Conservation (phyloP, 2,113 vertebrate genomes). For the Chrysemys picta region DNA sequence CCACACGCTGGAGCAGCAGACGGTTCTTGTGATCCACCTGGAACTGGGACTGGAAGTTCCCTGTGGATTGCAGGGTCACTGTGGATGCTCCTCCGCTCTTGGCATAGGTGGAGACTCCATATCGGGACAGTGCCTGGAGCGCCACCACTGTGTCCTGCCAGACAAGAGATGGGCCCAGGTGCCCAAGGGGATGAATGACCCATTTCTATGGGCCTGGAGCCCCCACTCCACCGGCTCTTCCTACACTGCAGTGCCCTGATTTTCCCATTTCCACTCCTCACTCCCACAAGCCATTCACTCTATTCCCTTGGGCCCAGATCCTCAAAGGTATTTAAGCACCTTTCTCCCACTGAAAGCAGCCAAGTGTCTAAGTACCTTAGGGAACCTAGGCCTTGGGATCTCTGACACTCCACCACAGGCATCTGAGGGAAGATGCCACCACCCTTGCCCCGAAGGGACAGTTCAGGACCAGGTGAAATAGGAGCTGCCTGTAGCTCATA, state of each 20-base stretch:
- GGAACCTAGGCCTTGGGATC: neutral
- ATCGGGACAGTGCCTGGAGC: slow-evolving; percentile 78
- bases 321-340: neutral
- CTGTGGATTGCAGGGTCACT: slow-evolving; percentile 60
- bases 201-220: neutral
- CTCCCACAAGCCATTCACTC: neutral
- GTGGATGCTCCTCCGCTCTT: slow-evolving; percentile 22
- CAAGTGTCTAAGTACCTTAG: neutral
- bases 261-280: neutral
- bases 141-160: slow-evolving; percentile 80
- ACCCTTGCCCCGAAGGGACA: neutral
- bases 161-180: neutral
- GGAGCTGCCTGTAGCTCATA: neutral
- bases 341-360: neutral
- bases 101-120: slow-evolving; percentile 61
- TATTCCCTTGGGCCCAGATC: neutral
- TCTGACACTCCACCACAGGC: neutral
- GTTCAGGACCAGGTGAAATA: neutral
- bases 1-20: too few relatives aligned
- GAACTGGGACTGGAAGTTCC: slow-evolving; percentile 71
- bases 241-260: fast-evolving
- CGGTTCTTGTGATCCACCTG: slow-evolving; percentile 81
- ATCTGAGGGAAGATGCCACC: neutral
- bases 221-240: neutral
- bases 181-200: neutral